Conservation (phyloP, 2,113 vertebrate genomes). For the Carollia perspicillata region DNA sequence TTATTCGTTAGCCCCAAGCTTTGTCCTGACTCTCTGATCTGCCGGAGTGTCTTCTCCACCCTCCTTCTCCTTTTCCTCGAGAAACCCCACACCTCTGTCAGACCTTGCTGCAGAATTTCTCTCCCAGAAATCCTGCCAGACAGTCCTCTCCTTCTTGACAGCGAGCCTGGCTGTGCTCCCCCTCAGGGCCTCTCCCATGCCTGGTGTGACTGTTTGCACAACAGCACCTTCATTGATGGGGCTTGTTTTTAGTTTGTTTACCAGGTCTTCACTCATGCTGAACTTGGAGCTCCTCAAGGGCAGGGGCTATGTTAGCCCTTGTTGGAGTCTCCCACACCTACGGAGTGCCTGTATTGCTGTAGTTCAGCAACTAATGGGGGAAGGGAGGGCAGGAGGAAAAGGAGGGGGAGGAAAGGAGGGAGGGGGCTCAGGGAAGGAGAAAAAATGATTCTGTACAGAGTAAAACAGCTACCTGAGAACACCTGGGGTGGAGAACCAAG, state of each 20-base stretch:
- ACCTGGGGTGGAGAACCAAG: not conserved
- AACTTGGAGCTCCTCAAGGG: not conserved
- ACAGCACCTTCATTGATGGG: not conserved
- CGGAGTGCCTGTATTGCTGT: rapidly evolving
- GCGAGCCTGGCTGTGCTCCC: not conserved
- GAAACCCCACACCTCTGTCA: not conserved
- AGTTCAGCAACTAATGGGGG: not conserved
- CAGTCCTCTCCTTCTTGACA: not conserved
- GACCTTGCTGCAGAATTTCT: not conserved
- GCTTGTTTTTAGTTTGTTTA: not conserved
- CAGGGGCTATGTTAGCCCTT: not conserved
- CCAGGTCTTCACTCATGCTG: not conserved
- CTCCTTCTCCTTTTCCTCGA: not conserved
- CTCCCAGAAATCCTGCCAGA: not conserved
- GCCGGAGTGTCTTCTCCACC: not conserved
- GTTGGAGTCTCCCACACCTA: not conserved
- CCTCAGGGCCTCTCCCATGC: not conserved
- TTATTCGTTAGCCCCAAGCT: not conserved
- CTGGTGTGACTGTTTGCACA: too few species aligned
- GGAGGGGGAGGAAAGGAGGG: not conserved
- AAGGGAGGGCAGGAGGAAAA: too few species aligned
- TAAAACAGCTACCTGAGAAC: not conserved
- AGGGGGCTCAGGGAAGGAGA: not conserved
- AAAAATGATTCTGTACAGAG: not conserved
- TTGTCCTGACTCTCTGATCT: not conserved